These are phyloP conservation scores for Chymomyza caudatula DNA, from an alignment of 2,888 invertebrate species.

Conservation along the genomic window DNA sequence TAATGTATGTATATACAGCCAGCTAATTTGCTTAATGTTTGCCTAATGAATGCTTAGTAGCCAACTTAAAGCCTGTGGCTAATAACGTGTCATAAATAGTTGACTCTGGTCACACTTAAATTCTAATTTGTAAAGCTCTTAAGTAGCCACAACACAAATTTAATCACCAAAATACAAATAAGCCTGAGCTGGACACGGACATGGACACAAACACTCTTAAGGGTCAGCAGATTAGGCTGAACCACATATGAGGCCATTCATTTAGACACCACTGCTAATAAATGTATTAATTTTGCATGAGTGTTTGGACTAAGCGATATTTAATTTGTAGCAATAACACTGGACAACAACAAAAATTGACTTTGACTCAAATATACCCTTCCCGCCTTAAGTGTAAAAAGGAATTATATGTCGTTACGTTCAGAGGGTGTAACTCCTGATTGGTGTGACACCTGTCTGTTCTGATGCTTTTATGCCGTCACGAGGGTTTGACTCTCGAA, in stretches of 20 bases:
- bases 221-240: neutral
- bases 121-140: neutral
- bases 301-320: neutral
- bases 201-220: no score
- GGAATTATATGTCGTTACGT: no score
- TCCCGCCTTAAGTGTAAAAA: no score
- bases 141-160: neutral
- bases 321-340: neutral
- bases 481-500: no score
- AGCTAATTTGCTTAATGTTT: neutral
- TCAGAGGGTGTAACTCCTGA: no score
- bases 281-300: neutral
- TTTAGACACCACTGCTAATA: neutral
- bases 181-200: neutral
- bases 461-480: no score
- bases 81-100: neutral
- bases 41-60: neutral
- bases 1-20: neutral
- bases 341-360: no score
- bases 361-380: no score
- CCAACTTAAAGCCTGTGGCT: neutral
- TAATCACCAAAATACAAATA: neutral
- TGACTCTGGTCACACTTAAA: neutral
- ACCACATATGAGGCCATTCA: neutral
- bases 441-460: no score